Percentiles rank a stretch among this genome's conserved stretches.
These are phyloP conservation scores for Acanthosepion lycidas DNA, from an alignment of 2,888 invertebrate genomes.

Conservation along the genomic window DNA sequence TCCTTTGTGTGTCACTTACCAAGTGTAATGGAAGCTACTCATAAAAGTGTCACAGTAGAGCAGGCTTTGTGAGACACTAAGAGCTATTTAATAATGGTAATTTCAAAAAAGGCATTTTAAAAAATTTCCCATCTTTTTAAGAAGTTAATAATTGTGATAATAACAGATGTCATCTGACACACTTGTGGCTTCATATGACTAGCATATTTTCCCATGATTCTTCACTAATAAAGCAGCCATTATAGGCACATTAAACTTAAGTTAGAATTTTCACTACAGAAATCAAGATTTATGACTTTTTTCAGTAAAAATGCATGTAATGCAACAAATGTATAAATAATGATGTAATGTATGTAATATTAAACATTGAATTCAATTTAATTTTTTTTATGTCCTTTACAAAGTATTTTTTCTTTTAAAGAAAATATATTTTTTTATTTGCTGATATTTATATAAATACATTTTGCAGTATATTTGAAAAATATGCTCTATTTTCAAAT, in stretches of 20 bases:
- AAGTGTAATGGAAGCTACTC: background rate
- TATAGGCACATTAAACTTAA: background rate
- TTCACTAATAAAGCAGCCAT: background rate
- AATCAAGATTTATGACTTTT: background rate
- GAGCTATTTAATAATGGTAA: background rate
- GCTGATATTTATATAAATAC: too few species aligned
- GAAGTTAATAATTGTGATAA: slow-evolving; percentile 33
- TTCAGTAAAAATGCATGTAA: background rate
- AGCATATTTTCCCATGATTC: background rate
- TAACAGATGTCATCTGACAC: background rate
- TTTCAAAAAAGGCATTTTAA: background rate
- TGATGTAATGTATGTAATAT: background rate
- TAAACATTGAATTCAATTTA: background rate
- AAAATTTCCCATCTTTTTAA: background rate
- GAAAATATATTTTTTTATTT: too few species aligned
- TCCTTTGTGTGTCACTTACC: slow-evolving; percentile 1
- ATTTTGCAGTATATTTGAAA: too few species aligned
- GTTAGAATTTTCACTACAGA: background rate
- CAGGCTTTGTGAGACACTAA: background rate
- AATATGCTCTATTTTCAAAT: too few species aligned
- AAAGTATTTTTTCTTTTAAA: too few species aligned
- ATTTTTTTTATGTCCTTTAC: background rate
- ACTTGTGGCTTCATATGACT: background rate
- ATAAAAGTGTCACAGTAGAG: background rate
- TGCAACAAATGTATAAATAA: background rate